Base-by-base conservation (phyloP, 2,113 vertebrate species). In the Hyperopisus bebe region DNA sequence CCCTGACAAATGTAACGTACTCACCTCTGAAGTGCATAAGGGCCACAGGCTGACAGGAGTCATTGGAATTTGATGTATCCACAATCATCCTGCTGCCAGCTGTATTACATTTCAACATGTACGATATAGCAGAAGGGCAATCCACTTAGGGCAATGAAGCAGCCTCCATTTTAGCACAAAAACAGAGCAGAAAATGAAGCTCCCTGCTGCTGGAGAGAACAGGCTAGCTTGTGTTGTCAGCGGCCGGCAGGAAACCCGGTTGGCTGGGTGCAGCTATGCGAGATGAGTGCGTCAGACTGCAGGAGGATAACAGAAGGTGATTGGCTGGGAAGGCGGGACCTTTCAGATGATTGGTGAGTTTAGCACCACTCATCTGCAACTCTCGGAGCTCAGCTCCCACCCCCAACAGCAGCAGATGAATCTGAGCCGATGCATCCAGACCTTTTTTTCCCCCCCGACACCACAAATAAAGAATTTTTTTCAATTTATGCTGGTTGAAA, bases 191-290 rank as follows among this genome's bases (percentile, higher is more conserved):
- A 99, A 98, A 98, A 97, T 96, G 97, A 97, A 96, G 97, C 97
- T 97, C 96, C 96, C 97, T 97, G 97, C 97, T 96, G 97, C 98
- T 98, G 97, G 97, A 99, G 97, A 97, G 97, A 98, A 97, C 96
- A 95, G 96, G 97, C 97, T 96, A 94, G 93, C 91, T 91, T 93
- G 96, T 98, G 98, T 99, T 95, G 98, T 99, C 97, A 99, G 95
- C 94, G 91, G 93, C 74, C 74, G 89, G 94, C 94, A 94, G 92
- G 91, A 91, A 90, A 80, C 90, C 93, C 83, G 93, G 96, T 98
- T 99, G 98, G 98, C 95, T 89, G 90, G 85, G 91, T 70, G 92
- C 92, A 91, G 91, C 96, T 96, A 97, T 96, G 96, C 96, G 94
- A 96, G 96, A 95, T 89, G 95, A 95, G 96, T 95, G 95, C 91